Evolutionary conservation across 2,797 vertebrate genomes (phyloP).

Genomic region (Emydoidea blandingii): DNA sequence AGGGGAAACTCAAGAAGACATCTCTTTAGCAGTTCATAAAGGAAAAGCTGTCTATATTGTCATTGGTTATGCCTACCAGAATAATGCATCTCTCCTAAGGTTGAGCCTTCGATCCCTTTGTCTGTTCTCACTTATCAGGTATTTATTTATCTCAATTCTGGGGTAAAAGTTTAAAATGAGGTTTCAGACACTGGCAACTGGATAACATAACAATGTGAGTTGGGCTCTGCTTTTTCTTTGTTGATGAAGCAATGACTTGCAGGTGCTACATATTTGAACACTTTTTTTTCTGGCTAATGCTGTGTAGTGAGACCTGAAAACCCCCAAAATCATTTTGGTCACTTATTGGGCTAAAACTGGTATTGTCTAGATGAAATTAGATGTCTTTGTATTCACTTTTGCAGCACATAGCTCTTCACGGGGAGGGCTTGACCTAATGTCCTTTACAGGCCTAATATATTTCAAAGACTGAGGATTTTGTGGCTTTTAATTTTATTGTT

Average conservation of each 20-base stretch:
- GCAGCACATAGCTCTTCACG: not conserved
- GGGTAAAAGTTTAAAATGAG: not conserved
- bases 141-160: not conserved
- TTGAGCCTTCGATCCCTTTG: not conserved
- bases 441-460: not conserved
- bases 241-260: not conserved
- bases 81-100: not conserved
- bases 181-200: not conserved
- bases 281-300: not conserved
- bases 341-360: not conserved
- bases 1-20: not conserved
- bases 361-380: not conserved
- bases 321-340: not conserved
- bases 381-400: not conserved
- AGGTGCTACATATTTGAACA: not conserved
- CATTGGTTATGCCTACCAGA: not conserved
- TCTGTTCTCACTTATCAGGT: not conserved
- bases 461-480: rapidly evolving
- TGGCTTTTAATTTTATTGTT: not conserved
- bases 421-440: not conserved
- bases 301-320: not conserved
- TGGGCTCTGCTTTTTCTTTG: not conserved
- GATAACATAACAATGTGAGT: not conserved
- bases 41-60: not conserved
- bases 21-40: not conserved